Evolutionary conservation across 1,140 invertebrate species (phyloP), one percentile per base, ranked within the genome.

Genomic region (Cotesia vestalis): DNA sequence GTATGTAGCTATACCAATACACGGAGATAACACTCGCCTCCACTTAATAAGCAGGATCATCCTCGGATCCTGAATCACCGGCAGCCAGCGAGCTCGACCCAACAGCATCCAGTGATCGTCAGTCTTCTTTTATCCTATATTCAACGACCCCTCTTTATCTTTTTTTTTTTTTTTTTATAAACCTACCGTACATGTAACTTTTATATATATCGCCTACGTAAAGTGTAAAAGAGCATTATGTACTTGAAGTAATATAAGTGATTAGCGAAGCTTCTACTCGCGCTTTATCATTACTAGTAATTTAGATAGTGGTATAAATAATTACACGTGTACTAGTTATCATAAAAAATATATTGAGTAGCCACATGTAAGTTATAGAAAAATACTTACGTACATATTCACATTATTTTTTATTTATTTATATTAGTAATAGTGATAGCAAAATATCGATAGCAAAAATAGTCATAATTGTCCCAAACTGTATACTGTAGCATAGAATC

Each of bases 41-140:
- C 84, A 85, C 85, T 86, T 87, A 87, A 86, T 87, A 86, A 87
- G 83, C 82, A 78, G 81, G 80, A 85, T 86, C 83, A 83, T 83
- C 81, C 70, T 59, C 62, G 75, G 71, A 79, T 78, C 77, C 78
- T 82, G 83, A 83, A 83, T 80, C 80, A 84, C 60, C 69, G 9
- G 55, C 55, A 55, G 55, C 55, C 55, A 59, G 14, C 17, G 55
- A 59, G 20, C 55, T 59, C 55, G 55, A 59, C 55, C 55, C 55
- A 59, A 59, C 4, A 59, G 55, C 55, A 20, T 20, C 36, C 3
- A 20, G 63, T 66, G 63, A 66, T 66, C 63, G 63, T 52, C 38
- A 40, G 63, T 66, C 11, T 51, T 66, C 14, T 59, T 12, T 38
- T 66, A 40, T 40, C 14, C 63, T 66, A 17, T 38, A 66, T 52